Percentiles rank a stretch among this genome's conserved stretches.
Evolutionary conservation across 2,888 invertebrate species (phyloP).

Genomic region (Allacma fusca): DNA sequence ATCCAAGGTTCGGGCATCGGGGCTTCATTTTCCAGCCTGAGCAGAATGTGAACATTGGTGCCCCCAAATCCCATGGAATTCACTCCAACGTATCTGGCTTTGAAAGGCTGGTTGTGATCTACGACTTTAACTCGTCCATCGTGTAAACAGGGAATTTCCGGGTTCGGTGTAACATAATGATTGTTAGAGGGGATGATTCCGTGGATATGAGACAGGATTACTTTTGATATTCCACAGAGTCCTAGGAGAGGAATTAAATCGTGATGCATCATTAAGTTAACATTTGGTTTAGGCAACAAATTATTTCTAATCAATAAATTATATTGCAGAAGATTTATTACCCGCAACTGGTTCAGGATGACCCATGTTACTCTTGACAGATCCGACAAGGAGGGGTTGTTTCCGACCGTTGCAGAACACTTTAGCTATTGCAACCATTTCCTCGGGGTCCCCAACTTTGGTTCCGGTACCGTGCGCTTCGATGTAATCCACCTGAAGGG

Average conservation of each 20-base stretch:
- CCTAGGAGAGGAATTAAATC: too few relatives aligned
- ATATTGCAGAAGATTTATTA: too few relatives aligned
- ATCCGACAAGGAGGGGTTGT: too few relatives aligned
- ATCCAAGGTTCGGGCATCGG: not conserved
- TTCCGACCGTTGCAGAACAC: too few relatives aligned
- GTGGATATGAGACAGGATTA: constrained; percentile 65
- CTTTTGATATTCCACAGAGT: constrained; percentile 82
- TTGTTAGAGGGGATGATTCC: constrained; percentile 87
- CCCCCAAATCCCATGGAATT: constrained; percentile 99
- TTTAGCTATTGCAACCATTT: constrained; percentile 89
- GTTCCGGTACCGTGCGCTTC: constrained; percentile 88
- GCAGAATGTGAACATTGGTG: constrained; percentile 87
- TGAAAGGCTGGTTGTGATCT: constrained; percentile 70
- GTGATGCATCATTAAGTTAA: too few relatives aligned
- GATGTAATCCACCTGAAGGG: constrained; percentile 76
- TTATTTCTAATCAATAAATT: too few relatives aligned
- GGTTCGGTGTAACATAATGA: constrained; percentile 85
- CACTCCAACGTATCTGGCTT: constrained; percentile 88
- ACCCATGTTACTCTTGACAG: too few relatives aligned
- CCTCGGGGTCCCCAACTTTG: constrained; percentile 95
- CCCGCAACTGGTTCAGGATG: too few relatives aligned
- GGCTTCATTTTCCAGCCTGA: constrained; percentile 65
- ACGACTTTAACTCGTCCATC: constrained; percentile 25
- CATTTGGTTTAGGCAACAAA: too few relatives aligned
- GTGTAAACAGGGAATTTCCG: constrained; percentile 80